phyloP scores from a whole-genome alignment of 2,113 vertebrate species.

The rat (Rattus norvegicus) region DNA sequence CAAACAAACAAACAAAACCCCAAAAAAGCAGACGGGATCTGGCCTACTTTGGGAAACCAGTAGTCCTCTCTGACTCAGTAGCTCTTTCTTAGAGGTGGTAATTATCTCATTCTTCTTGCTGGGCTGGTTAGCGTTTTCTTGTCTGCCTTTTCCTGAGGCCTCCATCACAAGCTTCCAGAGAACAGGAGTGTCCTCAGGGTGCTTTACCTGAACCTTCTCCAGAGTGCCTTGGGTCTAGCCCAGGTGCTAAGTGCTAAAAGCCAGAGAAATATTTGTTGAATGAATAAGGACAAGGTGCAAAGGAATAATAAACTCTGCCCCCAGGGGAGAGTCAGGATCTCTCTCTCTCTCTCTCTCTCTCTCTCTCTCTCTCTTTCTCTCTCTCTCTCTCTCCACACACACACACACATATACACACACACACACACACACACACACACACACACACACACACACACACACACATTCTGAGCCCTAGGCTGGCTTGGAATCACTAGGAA shows the following conservation, averaged over 20 bases:
- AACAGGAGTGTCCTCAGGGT: neutral
- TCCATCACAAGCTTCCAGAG: neutral
- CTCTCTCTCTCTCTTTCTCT: no score
- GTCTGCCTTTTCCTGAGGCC: neutral
- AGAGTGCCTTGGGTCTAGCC: neutral
- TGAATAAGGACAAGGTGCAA: neutral
- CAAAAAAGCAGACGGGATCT: neutral
- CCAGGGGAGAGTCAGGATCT: neutral
- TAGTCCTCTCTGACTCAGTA: neutral
- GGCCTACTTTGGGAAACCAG: neutral
- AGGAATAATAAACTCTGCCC: neutral
- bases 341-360: no score
- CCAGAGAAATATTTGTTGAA: neutral
- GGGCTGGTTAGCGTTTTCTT: neutral
- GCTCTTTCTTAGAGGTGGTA: neutral
- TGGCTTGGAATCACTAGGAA: neutral
- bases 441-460: no score
- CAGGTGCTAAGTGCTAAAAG: neutral
- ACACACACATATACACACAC: no score
- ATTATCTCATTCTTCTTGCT: neutral
- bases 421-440: no score
- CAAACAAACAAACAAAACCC: no score
- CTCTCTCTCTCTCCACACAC: no score
- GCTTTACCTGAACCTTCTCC: neutral
- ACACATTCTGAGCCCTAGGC: neutral